These are phyloP conservation scores for Colletes latitarsis DNA, from an alignment of 1,140 invertebrate genomes.

Conservation along the genomic window DNA sequence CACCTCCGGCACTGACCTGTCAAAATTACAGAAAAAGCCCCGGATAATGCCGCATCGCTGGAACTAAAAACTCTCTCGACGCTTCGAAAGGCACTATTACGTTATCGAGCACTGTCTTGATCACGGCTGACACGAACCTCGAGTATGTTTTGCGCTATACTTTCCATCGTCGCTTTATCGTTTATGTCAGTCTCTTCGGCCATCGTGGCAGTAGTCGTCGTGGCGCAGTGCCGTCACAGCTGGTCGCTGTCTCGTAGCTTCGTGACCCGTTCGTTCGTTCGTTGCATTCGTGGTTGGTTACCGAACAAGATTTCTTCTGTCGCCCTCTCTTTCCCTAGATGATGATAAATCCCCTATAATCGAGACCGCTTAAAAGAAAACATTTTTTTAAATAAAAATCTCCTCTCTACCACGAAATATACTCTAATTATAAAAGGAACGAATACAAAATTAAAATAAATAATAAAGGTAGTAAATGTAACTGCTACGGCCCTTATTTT, in stretches of 20 bases:
- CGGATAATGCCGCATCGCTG: conserved; percentile 23
- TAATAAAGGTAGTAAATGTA: no score
- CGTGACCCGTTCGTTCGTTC: no score
- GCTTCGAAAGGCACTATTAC: conserved; percentile 72
- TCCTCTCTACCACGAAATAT: not conserved
- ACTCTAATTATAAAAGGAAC: not conserved
- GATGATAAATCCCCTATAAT: not conserved
- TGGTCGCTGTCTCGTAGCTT: no score
- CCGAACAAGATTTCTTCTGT: not conserved
- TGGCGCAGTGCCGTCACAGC: conserved; percentile 64
- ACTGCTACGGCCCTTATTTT: conserved; percentile 56
- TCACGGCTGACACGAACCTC: conserved; percentile 71
- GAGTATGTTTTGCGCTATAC: conserved; percentile 68
- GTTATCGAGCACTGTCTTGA: conserved; percentile 65
- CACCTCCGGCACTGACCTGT: conserved; percentile 76
- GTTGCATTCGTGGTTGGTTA: no score
- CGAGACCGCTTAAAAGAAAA: not conserved
- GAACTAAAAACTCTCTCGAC: not conserved
- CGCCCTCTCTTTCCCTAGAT: no score
- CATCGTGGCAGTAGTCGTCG: conserved; percentile 80
- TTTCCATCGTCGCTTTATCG: conserved; percentile 76
- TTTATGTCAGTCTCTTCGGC: conserved; percentile 76
- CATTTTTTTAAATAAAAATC: not conserved
- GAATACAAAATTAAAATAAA: no score
- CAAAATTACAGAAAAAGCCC: conserved; percentile 70